Percentiles rank a stretch among this genome's conserved stretches.
Conservation (phyloP, 1,140 invertebrate species). For the Cydia splendana region DNA sequence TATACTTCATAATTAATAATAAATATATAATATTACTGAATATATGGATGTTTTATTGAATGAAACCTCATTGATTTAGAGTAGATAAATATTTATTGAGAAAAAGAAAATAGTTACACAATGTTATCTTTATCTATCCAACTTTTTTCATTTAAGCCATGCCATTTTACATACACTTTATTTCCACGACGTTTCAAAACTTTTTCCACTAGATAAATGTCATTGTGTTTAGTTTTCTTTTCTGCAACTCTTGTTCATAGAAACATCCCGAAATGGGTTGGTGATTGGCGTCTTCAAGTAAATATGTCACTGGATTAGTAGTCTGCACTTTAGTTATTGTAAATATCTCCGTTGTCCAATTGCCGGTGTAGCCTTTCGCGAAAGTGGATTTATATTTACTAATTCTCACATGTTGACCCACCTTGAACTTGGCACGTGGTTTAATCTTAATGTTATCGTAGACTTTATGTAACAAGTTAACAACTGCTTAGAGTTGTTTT, state of each 20-base stretch:
- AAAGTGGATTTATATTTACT: not conserved
- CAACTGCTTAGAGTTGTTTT: not conserved
- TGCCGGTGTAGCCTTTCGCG: not conserved
- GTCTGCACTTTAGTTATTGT: not conserved
- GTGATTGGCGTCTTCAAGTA: not conserved
- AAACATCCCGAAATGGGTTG: not conserved
- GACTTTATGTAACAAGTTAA: not conserved
- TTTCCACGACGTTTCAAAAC: not conserved
- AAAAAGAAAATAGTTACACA: not conserved
- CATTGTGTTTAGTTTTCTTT: not conserved
- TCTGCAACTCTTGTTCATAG: not conserved
- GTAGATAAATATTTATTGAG: no score
- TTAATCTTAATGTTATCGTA: not conserved
- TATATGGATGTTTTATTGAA: no score
- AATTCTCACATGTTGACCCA: not conserved
- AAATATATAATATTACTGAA: no score
- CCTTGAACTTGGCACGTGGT: not conserved
- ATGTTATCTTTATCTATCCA: constrained; percentile 1
- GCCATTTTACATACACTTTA: constrained; percentile 9
- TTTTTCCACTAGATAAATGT: constrained; percentile 1
- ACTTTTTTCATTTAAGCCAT: not conserved
- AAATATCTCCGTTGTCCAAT: not conserved
- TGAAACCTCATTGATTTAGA: no score
- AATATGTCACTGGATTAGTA: not conserved
- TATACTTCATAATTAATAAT: no score